These are phyloP conservation scores for Dermolepida albohirtum DNA, from an alignment of 2,888 invertebrate species.

Conservation along the genomic window DNA sequence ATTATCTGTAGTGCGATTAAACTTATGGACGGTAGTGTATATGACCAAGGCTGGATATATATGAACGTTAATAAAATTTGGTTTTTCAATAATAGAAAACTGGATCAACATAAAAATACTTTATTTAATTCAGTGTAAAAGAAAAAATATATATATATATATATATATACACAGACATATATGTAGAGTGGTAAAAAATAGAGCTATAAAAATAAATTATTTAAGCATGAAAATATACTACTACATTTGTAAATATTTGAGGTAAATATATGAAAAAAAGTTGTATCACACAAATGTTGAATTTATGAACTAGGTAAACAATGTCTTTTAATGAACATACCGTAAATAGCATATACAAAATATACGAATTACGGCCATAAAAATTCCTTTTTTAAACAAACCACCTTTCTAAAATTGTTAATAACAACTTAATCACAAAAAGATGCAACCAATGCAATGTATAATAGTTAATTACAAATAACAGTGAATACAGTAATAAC, in stretches of 20 bases:
- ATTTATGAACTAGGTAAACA: slow-evolving; percentile 17
- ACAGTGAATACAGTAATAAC: slow-evolving; percentile 9
- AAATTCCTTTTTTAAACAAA: no score
- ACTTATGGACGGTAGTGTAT: no score
- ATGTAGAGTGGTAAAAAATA: slow-evolving; percentile 25
- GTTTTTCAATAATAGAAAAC: no score
- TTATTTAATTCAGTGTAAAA: slow-evolving; percentile 18
- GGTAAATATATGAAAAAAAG: slow-evolving; percentile 33
- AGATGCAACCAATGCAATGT: slow-evolving; percentile 11
- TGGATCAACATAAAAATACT: slow-evolving; percentile 17
- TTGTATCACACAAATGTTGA: slow-evolving; percentile 33
- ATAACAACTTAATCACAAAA: neutral
- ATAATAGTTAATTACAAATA: slow-evolving; percentile 4
- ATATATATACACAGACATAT: neutral
- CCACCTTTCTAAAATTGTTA: no score
- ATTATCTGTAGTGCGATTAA: no score
- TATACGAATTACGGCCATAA: no score
- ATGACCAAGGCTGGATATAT: no score
- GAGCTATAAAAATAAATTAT: slow-evolving; percentile 39
- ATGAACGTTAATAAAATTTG: no score
- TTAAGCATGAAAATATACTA: slow-evolving; percentile 19
- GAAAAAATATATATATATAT: slow-evolving; percentile 28
- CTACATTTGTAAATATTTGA: slow-evolving; percentile 15
- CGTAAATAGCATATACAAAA: neutral
- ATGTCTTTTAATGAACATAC: slow-evolving; percentile 15